Base-by-base conservation (phyloP, 2,797 vertebrate genomes). In the Thamnophis elegans region DNA sequence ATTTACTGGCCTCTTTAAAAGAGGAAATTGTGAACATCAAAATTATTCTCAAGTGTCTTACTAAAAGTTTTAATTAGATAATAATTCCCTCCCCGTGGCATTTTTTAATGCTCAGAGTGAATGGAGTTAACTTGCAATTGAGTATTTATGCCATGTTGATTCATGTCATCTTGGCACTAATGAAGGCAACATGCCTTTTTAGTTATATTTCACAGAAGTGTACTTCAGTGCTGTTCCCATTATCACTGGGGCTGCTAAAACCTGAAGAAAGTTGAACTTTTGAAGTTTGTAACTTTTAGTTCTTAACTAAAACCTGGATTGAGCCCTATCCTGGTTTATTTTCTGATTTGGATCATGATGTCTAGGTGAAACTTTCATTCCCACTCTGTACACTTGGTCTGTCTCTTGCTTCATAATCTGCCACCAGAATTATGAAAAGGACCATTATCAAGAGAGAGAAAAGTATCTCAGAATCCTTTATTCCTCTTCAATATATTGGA, bases 51-150 rank as follows among this genome's bases (percentile, higher is more conserved):
- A 87, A 47, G 28, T 85, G 58, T 32, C 58, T 60, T 53, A 90
- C 58, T 51, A 85, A 88, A 91, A 87, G 58, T 94, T 86, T 92
- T 94, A 93, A 91, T 62, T 92, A 89, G 90, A 22, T 58, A 20
- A 82, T 54, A 91, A 62, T 13, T 82, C 94, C 93, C 94, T 91
- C 92, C 36, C 88, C 3, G 0, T 89, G 42, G 90, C 88, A 65
- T 92, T 95, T 96, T 93, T 58, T 88, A 94, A 62, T 5, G 53
- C 87, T 95, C 42, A 87, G 54, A 92, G 94, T 91, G 82, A 94
- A 91, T 88, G 62, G 94, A 89, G 89, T 87, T 3, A 54, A 14
- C 91, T 90, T 55, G 68, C 42, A 89, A 86, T 89, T 91, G 89
- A 82, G 82, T 94, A 92, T 22, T 92, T 87, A 60, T 85, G 56